phyloP scores from a whole-genome alignment of 2,113 vertebrate species.

The Oreamnos americanus region DNA sequence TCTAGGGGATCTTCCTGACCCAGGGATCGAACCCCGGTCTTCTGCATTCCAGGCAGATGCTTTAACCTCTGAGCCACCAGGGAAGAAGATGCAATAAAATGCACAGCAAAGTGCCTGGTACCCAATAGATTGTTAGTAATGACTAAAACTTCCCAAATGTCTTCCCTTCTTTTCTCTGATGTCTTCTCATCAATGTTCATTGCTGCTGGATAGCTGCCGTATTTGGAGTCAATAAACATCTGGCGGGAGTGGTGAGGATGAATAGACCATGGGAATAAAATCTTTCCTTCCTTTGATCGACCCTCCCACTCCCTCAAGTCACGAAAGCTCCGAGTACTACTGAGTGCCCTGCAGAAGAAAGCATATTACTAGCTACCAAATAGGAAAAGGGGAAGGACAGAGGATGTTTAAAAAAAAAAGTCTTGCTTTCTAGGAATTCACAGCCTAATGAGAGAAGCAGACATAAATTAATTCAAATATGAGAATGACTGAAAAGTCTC shows the following conservation, averaged over 20 bases:
- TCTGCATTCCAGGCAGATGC: too few relatives aligned
- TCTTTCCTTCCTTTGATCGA: neutral
- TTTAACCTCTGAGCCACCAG: too few relatives aligned
- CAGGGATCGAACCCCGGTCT: too few relatives aligned
- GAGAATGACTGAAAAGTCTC: neutral
- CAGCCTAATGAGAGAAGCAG: neutral
- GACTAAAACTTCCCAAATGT: neutral
- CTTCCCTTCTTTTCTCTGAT: neutral
- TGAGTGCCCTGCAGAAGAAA: neutral
- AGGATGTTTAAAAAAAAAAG: neutral
- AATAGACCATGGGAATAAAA: neutral
- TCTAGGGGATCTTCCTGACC: too few relatives aligned
- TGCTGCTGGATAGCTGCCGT: neutral
- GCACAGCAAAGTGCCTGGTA: neutral
- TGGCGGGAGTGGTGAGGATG: neutral
- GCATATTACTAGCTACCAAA: neutral
- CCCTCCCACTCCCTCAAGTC: rapidly evolving
- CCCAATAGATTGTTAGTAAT: neutral
- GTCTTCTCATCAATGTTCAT: neutral
- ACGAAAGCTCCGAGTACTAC: neutral
- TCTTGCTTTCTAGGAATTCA: neutral
- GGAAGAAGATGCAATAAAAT: neutral
- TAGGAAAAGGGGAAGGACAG: neutral
- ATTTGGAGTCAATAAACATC: neutral
- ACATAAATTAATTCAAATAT: neutral